Percentiles rank a stretch among this genome's conserved stretches.
Conservation (phyloP, 2,797 vertebrate species). For the Urocyon cinereoargenteus region DNA sequence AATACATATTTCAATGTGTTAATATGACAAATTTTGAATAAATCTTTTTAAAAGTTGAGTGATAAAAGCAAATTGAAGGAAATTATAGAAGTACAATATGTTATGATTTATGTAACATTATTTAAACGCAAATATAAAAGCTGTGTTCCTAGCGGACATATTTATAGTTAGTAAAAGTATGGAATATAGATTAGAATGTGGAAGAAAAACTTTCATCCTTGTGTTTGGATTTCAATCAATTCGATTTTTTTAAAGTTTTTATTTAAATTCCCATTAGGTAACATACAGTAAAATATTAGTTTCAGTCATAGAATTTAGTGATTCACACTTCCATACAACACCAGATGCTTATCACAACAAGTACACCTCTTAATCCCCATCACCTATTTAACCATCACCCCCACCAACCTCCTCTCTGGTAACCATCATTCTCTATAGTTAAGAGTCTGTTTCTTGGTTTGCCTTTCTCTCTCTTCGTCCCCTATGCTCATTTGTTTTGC, state of each 20-base stretch:
- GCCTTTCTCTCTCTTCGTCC: not conserved
- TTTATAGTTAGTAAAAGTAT: conserved; percentile 29
- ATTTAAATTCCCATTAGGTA: not conserved
- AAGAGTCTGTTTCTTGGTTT: not conserved
- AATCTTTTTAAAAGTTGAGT: not conserved
- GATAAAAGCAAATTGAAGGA: conserved; percentile 22
- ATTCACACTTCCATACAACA: not conserved
- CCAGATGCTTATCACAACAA: not conserved
- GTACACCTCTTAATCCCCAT: not conserved
- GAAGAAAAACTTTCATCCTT: conserved; percentile 18
- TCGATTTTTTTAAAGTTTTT: not conserved
- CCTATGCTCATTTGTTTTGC: not conserved
- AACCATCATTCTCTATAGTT: not conserved
- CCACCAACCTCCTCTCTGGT: not conserved
- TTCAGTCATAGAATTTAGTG: not conserved
- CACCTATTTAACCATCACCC: not conserved
- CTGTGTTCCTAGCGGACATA: not conserved
- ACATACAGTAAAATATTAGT: not conserved
- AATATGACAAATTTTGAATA: conserved; percentile 26
- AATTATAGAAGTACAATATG: conserved; percentile 6
- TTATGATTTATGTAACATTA: conserved; percentile 9
- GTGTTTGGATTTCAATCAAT: conserved; percentile 27
- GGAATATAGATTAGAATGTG: not conserved
- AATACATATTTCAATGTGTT: not conserved
- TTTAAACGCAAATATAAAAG: conserved; percentile 46